phyloP scores from a whole-genome alignment of 2,797 vertebrate genomes.

The Adelosebastes latens region DNA sequence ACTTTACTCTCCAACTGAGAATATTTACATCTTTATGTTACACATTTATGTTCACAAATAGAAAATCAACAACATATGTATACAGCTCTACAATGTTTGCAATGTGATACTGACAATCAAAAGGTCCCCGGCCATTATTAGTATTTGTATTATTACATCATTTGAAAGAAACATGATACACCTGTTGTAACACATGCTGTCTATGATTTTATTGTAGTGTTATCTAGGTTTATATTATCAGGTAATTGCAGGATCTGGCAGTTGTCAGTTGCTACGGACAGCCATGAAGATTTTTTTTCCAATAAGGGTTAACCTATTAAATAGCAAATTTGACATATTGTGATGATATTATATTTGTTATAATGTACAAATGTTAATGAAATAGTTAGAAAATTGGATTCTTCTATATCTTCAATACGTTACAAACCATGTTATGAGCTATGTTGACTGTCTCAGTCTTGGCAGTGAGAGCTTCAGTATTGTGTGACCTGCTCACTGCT shows the following conservation, averaged over 20 bases:
- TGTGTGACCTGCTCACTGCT: conserved; percentile 57
- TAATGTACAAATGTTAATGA: neutral
- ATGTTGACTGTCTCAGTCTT: neutral
- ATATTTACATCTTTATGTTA: neutral
- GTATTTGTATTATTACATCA: neutral
- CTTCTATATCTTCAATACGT: neutral
- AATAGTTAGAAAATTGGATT: neutral
- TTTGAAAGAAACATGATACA: neutral
- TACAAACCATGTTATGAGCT: neutral
- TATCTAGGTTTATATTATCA: neutral
- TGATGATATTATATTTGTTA: neutral
- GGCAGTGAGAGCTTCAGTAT: neutral
- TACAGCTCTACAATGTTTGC: neutral
- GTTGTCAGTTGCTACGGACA: neutral
- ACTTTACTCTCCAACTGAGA: neutral
- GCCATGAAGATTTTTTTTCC: neutral
- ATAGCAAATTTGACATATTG: neutral
- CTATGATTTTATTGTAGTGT: neutral
- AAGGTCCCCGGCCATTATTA: neutral
- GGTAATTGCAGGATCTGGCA: neutral
- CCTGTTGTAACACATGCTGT: neutral
- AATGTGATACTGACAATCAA: neutral
- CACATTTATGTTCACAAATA: neutral
- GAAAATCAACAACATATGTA: neutral
- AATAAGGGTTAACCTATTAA: neutral